phyloP scores from a whole-genome alignment of 2,888 invertebrate species.

The Conops quadrifasciatus region DNA sequence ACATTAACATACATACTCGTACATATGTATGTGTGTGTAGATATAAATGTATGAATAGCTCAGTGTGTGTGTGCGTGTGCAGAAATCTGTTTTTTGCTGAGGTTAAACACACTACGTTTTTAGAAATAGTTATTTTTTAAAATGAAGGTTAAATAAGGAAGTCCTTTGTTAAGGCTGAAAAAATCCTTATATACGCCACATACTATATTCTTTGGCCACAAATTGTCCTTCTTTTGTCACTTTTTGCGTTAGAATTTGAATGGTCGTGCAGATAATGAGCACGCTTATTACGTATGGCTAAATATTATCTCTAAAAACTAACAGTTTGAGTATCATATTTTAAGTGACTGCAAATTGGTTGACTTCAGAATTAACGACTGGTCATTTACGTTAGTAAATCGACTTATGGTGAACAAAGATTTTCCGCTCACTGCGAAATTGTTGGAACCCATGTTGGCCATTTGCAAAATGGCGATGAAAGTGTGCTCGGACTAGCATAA shows the following conservation, averaged over 20 bases:
- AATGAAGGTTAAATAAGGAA: no score
- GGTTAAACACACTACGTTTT: not conserved
- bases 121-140: no score
- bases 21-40: constrained; percentile 4
- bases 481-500: constrained; percentile 12
- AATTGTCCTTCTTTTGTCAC: no score
- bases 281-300: not conserved
- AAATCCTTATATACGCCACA: no score
- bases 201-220: no score
- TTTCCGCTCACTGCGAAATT: not conserved
- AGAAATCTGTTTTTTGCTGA: no score
- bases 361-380: not conserved
- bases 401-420: not conserved
- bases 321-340: not conserved
- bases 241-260: no score
- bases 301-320: not conserved
- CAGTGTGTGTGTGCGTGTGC: no score
- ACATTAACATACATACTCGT: not conserved
- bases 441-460: not conserved
- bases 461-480: constrained; percentile 20
- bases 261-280: no score
- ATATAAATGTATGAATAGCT: not conserved
- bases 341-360: not conserved
- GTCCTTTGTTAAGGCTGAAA: not conserved
- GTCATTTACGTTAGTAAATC: not conserved